These are phyloP conservation scores for Plebejus anna DNA, from an alignment of 2,888 invertebrate species.

Conservation along the genomic window DNA sequence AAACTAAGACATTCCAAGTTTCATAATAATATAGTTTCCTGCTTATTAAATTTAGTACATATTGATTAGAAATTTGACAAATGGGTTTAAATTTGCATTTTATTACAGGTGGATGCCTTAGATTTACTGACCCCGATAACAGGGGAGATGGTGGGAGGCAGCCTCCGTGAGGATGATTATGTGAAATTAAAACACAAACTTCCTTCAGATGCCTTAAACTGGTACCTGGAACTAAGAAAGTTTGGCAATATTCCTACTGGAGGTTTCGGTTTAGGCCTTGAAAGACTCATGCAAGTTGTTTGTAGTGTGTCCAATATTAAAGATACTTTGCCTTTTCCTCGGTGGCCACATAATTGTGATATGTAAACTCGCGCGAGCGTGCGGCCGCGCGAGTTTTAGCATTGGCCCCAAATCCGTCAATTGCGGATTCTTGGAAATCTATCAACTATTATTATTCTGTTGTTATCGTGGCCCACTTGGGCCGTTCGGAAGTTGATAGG, in stretches of 20 bases:
- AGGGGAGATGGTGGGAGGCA: constrained; percentile 97
- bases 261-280: constrained; percentile 98
- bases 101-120: constrained; percentile 85
- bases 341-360: constrained; percentile 94
- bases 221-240: constrained; percentile 95
- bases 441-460: no score
- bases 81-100: constrained; percentile 23
- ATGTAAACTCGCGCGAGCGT: constrained; percentile 60
- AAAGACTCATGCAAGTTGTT: constrained; percentile 91
- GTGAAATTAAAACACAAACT: constrained; percentile 81
- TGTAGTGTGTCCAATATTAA: constrained; percentile 93
- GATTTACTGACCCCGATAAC: constrained; percentile 93
- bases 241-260: constrained; percentile 94
- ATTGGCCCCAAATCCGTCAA: no score
- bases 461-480: no score
- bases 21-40: background rate
- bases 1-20: background rate
- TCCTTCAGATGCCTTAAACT: constrained; percentile 81
- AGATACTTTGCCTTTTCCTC: constrained; percentile 96
- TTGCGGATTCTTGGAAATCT: no score
- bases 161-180: constrained; percentile 91
- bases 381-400: no score
- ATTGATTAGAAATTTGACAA: background rate
- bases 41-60: background rate
- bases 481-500: no score